A percentile compares a stretch with the other conserved stretches of the same genome.
Conservation (phyloP, 2,113 vertebrate genomes). For the Piprites chloris region DNA sequence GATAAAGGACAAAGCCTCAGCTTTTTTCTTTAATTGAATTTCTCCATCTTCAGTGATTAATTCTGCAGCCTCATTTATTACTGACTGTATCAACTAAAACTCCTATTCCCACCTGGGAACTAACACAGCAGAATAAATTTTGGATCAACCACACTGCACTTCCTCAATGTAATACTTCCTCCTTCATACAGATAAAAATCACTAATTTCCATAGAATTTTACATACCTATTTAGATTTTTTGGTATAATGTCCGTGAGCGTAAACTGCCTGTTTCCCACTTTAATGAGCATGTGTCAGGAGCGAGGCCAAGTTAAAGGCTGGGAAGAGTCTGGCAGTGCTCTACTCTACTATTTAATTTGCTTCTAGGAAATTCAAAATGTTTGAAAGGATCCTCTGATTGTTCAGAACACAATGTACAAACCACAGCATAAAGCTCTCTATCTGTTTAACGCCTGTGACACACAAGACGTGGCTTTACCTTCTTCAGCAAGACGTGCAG, state of each 20-base stretch:
- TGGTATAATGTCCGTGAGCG: background rate
- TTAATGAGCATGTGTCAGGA: background rate
- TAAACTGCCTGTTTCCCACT: background rate
- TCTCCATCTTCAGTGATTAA: background rate
- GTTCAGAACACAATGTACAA: background rate
- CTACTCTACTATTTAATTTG: background rate
- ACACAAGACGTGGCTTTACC: background rate
- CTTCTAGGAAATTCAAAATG: background rate
- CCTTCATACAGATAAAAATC: background rate
- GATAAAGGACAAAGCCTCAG: background rate
- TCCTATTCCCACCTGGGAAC: background rate
- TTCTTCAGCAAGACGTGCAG: background rate
- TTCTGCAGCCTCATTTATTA: background rate
- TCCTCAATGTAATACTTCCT: background rate
- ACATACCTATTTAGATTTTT: background rate
- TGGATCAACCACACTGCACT: background rate
- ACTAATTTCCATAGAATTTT: background rate
- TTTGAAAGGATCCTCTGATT: background rate
- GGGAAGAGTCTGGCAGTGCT: background rate
- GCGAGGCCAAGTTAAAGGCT: background rate
- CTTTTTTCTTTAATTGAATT: background rate
- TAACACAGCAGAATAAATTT: background rate
- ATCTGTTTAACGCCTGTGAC: background rate
- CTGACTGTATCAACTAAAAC: background rate
- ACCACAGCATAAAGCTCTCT: accelerated